A percentile compares a stretch with the other conserved stretches of the same genome.
Conservation (phyloP, 2,797 vertebrate species). For the Varecia variegata region DNA sequence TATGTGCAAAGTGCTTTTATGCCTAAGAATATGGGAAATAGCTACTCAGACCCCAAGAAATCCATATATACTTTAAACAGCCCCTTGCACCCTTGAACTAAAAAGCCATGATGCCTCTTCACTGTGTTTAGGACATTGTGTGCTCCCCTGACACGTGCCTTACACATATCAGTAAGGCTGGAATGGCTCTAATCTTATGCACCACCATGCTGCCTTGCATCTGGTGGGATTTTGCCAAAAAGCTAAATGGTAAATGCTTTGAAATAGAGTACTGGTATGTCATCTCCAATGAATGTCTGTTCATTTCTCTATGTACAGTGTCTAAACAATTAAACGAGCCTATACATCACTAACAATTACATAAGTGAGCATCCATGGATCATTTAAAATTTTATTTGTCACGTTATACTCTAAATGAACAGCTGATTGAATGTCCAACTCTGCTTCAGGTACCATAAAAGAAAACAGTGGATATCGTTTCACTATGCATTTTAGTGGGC, state of each 20-base stretch:
- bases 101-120: not conserved
- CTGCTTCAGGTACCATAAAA: not conserved
- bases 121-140: not conserved
- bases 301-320: not conserved
- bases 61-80: not conserved
- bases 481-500: not conserved
- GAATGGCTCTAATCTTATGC: not conserved
- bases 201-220: not conserved
- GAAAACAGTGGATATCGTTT: not conserved
- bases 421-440: not conserved
- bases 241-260: not conserved
- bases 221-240: not conserved
- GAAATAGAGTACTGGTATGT: not conserved
- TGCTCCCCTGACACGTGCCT: not conserved
- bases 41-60: not conserved
- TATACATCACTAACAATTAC: not conserved
- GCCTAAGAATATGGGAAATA: not conserved
- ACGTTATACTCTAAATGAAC: not conserved
- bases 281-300: not conserved
- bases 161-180: not conserved
- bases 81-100: not conserved
- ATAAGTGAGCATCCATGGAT: not conserved
- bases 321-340: not conserved
- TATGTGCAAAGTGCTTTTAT: not conserved
- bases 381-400: not conserved